Evolutionary conservation across 64 coral and sea anemone genomes (phyloP).

Genomic region (Porites lutea): DNA sequence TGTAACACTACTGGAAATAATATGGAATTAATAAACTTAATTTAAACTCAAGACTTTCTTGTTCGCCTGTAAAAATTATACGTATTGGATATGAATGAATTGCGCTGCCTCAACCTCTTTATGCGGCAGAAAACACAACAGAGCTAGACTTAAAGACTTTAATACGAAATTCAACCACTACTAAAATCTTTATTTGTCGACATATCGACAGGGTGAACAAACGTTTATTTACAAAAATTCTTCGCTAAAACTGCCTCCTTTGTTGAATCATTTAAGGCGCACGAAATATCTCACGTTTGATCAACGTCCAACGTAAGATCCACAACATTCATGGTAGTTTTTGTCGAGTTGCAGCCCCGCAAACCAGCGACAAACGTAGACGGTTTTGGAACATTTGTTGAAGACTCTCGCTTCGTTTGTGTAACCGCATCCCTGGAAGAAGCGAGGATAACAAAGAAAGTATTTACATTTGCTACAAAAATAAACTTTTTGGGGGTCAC

Average conservation of each 20-base stretch:
- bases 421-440: slow-evolving; percentile 77
- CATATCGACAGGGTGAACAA: neutral
- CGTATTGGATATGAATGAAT: too few species aligned
- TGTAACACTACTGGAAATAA: neutral
- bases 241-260: too few species aligned
- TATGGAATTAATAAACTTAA: neutral
- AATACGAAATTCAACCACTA: slow-evolving; percentile 7
- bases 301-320: slow-evolving; percentile 96
- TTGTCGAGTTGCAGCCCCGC: slow-evolving; percentile 97
- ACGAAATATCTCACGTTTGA: slow-evolving; percentile 74
- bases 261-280: neutral
- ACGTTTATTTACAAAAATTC: slow-evolving; percentile 11
- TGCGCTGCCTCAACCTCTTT: too few species aligned
- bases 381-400: slow-evolving; percentile 94
- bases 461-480: neutral
- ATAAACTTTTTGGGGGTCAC: too few species aligned
- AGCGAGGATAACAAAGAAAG: neutral
- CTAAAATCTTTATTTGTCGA: slow-evolving; percentile 1
- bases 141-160: neutral
- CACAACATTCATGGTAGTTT: slow-evolving; percentile 96
- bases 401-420: slow-evolving; percentile 94
- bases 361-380: slow-evolving; percentile 88
- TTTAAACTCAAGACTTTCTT: neutral
- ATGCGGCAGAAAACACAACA: too few species aligned
- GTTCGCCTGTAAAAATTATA: too few species aligned